Evolutionary conservation across 2,888 invertebrate genomes (phyloP).

Genomic region (Lypha dubia): DNA sequence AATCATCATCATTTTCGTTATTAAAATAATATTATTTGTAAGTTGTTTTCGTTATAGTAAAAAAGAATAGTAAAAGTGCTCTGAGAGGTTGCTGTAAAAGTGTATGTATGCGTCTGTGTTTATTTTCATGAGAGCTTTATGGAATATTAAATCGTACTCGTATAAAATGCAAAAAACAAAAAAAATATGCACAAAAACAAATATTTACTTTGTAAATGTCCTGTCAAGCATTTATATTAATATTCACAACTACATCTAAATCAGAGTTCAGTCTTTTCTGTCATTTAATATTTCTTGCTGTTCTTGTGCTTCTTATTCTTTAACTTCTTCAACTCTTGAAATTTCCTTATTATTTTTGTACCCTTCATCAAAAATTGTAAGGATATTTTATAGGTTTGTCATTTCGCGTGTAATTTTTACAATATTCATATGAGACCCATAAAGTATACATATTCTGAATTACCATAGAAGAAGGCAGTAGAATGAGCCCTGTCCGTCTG

Average conservation of each 20-base stretch:
- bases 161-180: constrained; percentile 49
- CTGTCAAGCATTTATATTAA: constrained; percentile 24
- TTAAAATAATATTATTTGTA: constrained; percentile 6
- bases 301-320: constrained; percentile 7
- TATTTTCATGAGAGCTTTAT: not conserved
- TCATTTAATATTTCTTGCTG: constrained; percentile 2
- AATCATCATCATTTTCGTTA: not conserved
- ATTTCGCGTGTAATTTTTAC: too few species aligned
- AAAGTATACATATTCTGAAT: too few species aligned
- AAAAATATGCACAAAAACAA: constrained; percentile 26
- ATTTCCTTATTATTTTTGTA: constrained; percentile 78
- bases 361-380: too few species aligned
- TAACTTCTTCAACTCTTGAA: constrained; percentile 76
- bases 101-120: not conserved
- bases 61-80: constrained; percentile 51
- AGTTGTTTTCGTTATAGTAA: constrained; percentile 27
- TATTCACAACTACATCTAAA: constrained; percentile 38
- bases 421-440: too few species aligned
- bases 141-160: constrained; percentile 17
- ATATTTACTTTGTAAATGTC: constrained; percentile 47
- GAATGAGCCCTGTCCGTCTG: too few species aligned
- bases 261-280: constrained; percentile 23
- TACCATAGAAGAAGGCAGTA: too few species aligned
- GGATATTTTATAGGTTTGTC: too few species aligned
- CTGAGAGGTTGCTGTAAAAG: constrained; percentile 24